A percentile compares a stretch with the other conserved stretches of the same genome.
These are phyloP conservation scores for Heptranchias perlo DNA, from an alignment of 2,113 vertebrate genomes.

Conservation along the genomic window DNA sequence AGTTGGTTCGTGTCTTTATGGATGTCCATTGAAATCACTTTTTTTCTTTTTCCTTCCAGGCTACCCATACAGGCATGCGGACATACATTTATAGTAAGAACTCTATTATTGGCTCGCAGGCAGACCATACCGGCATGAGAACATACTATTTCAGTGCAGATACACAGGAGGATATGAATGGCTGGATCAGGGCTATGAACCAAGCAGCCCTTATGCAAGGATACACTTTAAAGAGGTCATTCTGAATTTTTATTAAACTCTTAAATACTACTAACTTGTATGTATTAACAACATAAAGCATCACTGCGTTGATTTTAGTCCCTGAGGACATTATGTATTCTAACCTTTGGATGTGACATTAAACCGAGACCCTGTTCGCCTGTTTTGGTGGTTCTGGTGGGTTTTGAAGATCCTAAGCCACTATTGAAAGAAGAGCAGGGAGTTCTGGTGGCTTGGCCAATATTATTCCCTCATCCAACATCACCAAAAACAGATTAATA, in stretches of 20 bases:
- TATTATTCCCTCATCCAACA: not conserved
- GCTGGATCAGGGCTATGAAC: slow-evolving; percentile 94
- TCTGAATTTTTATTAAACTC: slow-evolving; percentile 41
- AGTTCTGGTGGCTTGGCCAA: not conserved
- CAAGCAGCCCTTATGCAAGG: slow-evolving; percentile 91
- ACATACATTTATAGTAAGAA: slow-evolving; percentile 88
- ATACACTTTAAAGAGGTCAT: slow-evolving; percentile 80
- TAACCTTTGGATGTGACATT: not conserved
- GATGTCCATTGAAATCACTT: not conserved
- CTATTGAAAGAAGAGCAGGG: not conserved
- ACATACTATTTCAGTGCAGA: slow-evolving; percentile 98
- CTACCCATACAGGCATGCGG: slow-evolving; percentile 90
- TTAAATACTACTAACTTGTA: not conserved
- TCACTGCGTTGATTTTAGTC: not conserved
- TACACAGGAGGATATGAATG: slow-evolving; percentile 93
- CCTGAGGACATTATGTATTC: not conserved
- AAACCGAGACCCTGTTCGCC: not conserved
- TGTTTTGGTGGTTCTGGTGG: not conserved
- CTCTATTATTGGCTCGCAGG: slow-evolving; percentile 82
- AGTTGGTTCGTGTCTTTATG: not conserved
- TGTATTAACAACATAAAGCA: not conserved
- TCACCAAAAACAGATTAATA: not conserved
- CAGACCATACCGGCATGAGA: slow-evolving; percentile 87
- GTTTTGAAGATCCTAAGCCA: not conserved
- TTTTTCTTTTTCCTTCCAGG: slow-evolving; percentile 56